These are phyloP conservation scores for Platysteira castanea DNA, from an alignment of 2,113 vertebrate species.

Conservation along the genomic window DNA sequence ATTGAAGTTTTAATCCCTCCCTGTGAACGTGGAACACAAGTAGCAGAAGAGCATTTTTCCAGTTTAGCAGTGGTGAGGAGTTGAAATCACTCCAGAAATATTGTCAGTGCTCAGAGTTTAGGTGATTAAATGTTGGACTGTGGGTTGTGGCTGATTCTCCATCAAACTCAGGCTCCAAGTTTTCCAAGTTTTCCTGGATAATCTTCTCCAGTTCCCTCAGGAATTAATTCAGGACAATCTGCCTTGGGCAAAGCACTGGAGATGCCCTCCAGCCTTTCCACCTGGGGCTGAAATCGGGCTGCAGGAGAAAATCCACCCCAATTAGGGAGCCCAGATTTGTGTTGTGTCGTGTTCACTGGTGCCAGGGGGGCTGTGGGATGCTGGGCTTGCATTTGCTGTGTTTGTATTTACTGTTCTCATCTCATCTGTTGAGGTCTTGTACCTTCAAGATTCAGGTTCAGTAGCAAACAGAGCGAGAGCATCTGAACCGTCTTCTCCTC, in stretches of 20 bases:
- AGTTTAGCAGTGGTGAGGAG: background rate
- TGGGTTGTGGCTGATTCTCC: background rate
- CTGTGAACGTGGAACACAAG: background rate
- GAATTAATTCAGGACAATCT: background rate
- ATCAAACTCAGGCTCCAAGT: background rate
- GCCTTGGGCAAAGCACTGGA: background rate
- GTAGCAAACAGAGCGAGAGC: background rate
- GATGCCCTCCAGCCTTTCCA: background rate
- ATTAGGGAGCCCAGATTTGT: background rate
- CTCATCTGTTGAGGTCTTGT: background rate
- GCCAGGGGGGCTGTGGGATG: background rate
- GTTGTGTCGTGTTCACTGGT: background rate
- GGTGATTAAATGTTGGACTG: background rate
- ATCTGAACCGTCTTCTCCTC: background rate
- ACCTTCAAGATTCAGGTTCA: background rate
- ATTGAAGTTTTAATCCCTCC: background rate
- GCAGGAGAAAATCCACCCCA: background rate
- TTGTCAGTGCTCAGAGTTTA: background rate
- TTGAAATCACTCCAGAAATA: background rate
- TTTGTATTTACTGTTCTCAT: background rate
- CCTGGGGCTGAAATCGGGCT: background rate
- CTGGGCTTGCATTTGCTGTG: background rate
- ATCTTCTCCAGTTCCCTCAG: background rate
- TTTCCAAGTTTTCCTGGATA: background rate
- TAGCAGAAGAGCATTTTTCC: background rate